Evolutionary conservation across 37 sponge, comb jelly and placozoan species (phyloP), one percentile per base, ranked within the genome.

Genomic region (Haliclona indistincta): DNA sequence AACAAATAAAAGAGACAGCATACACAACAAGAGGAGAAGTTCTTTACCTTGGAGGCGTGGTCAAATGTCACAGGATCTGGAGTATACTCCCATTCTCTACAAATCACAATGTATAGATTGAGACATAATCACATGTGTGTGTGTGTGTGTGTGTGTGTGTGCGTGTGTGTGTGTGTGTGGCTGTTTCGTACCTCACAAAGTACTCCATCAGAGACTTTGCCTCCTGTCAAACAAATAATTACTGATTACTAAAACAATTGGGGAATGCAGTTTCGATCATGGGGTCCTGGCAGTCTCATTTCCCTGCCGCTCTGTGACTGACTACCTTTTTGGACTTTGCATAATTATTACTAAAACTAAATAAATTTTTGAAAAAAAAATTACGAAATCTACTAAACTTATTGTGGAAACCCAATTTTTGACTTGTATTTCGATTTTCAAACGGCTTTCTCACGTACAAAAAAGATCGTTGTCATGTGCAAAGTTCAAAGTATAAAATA

Each of bases 201-300:
- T 75, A 73, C 2, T 64, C 35, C 80, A 79, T 74, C 44, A 73
- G 4, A 3, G 67, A 38, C 42, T 52, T 67, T 0, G 86, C 74
- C 37, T 79, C 86, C 63, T 81, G 33, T 1, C 40, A 3, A n/a
- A 20, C 30, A 6, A 38, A 51, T 34, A 19, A 26, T 26, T 39
- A 4, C n/a, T n/a, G n/a, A n/a, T n/a, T n/a, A n/a, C n/a, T n/a
- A n/a, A n/a, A n/a, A n/a, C n/a, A 32, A n/a, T n/a, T n/a, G n/a
- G n/a, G n/a, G n/a, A n/a, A n/a, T n/a, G n/a, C n/a, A n/a, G n/a
- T n/a, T n/a, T n/a, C n/a, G n/a, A n/a, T n/a, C n/a, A n/a, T n/a
- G n/a, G n/a, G n/a, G n/a, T n/a, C n/a, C n/a, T n/a, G n/a, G n/a
- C n/a, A n/a, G n/a, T n/a, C n/a, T n/a, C n/a, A n/a, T n/a, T n/a